These are phyloP conservation scores for Trematomus bernacchii DNA, from an alignment of 2,797 vertebrate species.

Conservation along the genomic window DNA sequence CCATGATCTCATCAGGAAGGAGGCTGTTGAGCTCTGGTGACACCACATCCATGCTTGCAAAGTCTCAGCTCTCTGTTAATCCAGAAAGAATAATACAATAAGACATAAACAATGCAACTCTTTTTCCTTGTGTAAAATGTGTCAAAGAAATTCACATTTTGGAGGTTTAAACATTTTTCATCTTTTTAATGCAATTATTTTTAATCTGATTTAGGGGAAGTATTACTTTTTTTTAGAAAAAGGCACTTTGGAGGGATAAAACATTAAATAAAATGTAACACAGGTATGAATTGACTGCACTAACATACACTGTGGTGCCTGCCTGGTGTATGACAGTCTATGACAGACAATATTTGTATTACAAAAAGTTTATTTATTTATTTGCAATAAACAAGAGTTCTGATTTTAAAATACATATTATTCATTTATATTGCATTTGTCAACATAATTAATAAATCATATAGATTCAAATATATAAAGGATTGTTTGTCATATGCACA, in stretches of 20 bases:
- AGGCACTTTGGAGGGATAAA: no score
- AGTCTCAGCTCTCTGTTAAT: slow-evolving; percentile 69
- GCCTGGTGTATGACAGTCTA: not conserved
- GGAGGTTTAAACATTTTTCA: not conserved
- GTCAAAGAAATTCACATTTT: not conserved
- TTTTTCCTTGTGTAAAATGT: not conserved
- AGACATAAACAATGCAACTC: not conserved
- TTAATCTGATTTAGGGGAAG: not conserved
- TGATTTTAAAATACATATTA: not conserved
- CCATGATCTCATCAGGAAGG: slow-evolving; percentile 99
- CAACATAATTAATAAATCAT: not conserved
- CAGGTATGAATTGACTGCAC: not conserved
- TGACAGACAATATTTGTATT: not conserved
- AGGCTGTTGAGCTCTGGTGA: slow-evolving; percentile 97
- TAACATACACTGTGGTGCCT: not conserved
- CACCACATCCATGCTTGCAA: slow-evolving; percentile 93
- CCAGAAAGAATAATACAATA: slow-evolving; percentile 33
- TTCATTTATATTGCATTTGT: not conserved
- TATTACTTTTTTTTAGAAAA: no score
- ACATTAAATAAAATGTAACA: no score
- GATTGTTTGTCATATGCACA: no score
- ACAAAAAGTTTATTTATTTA: not conserved
- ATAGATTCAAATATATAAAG: no score
- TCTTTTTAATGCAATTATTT: not conserved
- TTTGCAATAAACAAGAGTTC: not conserved